Evolutionary conservation across 2,888 invertebrate species (phyloP), one percentile per base, ranked within the genome.

Genomic region (Eueremaeus valkanovi): DNA sequence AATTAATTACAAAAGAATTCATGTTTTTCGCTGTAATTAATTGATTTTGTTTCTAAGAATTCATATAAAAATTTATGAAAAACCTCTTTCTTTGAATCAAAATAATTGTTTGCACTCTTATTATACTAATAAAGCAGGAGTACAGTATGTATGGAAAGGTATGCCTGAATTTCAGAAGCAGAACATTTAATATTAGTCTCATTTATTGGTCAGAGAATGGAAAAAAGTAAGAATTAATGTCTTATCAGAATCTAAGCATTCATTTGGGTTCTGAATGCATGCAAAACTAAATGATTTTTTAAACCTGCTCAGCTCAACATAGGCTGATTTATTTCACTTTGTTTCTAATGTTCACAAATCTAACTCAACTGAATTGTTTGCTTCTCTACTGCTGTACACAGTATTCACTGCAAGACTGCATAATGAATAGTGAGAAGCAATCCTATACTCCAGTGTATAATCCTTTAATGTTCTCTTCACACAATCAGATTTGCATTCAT

Each of bases 401-500:
- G 51, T 51, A 21, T 51, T 51, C 21, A 51, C 21, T 21, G 6
- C 11, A 8, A 36, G 11, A 51, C 6, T n/a, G 51, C n/a, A 16
- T 51, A 51, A 51, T 51, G 21, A 51, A 51, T 51, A 51, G 51
- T 51, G n/a, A 51, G 21, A 51, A 51, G 51, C 51, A 51, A 51
- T 51, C 21, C 21, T n/a, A 51, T 51, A 3, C 51, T 21, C 51
- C 8, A 51, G 21, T 51, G 51, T 51, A 8, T 51, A 51, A 51
- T 51, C 51, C 51, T n/a, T 51, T 51, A 51, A 51, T 51, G 21
- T n/a, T 51, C 21, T 51, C 21, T n/a, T 21, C 45, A 45, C 45
- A 45, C 16, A 51, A 51, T 51, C 51, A 51, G n/a, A 51, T 51
- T n/a, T 51, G 51, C n/a, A 51, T 51, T 51, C 51, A 51, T 51